A percentile compares a stretch with the other conserved stretches of the same genome.
Conservation (phyloP, 1,140 invertebrate genomes). For the Ptiloglossa arizonensis region DNA sequence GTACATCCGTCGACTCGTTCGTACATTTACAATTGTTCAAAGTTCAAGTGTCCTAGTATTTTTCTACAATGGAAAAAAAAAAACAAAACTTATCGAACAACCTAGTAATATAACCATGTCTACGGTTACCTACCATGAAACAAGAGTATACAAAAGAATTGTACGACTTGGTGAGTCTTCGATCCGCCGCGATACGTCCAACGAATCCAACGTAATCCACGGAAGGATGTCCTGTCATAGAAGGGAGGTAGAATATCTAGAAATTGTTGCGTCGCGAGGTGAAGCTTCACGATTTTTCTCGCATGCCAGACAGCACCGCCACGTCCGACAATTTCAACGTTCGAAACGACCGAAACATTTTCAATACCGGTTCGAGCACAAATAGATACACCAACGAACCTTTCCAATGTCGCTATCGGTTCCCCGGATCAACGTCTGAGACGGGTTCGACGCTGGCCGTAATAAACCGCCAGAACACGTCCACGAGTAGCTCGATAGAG, state of each 20-base stretch:
- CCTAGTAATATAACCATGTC: no score
- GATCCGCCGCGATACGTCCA: no score
- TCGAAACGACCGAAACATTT: neutral
- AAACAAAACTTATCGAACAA: no score
- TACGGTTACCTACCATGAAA: no score
- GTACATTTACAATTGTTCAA: no score
- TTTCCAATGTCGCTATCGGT: neutral
- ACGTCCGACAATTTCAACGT: neutral
- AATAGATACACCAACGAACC: neutral
- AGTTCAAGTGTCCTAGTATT: no score
- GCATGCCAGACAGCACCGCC: no score
- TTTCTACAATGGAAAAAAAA: no score
- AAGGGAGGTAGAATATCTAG: neutral
- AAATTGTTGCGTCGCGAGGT: neutral
- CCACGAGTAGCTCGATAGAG: neutral
- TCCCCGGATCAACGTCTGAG: neutral
- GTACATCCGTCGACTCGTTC: no score
- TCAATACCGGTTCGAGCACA: neutral
- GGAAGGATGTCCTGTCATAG: neutral
- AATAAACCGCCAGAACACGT: neutral
- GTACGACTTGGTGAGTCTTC: no score
- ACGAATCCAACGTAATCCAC: no score
- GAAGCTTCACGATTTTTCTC: neutral
- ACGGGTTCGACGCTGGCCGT: neutral
- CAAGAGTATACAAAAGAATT: no score